Conservation (phyloP, 2,113 vertebrate species). For the Xerus inauris region DNA sequence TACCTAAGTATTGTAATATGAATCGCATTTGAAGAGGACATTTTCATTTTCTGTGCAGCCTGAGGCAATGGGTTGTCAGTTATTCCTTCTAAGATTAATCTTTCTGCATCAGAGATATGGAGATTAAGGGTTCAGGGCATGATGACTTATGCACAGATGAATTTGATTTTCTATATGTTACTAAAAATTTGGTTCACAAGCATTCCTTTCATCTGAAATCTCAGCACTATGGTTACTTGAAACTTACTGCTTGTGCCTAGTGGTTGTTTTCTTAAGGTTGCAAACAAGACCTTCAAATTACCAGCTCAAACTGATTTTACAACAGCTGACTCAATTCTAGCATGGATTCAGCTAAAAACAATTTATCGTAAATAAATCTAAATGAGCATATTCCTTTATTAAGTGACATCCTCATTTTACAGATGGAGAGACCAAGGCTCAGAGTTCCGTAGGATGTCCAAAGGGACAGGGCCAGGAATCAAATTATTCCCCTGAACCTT, state of each 20-base stretch:
- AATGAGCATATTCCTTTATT: not conserved
- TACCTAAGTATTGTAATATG: slow-evolving; percentile 66
- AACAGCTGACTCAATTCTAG: slow-evolving; percentile 7
- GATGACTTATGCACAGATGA: slow-evolving; percentile 60
- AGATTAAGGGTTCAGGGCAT: slow-evolving; percentile 55
- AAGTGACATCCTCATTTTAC: not conserved
- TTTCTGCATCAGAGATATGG: slow-evolving; percentile 69
- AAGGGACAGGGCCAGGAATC: not conserved
- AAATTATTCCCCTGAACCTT: not conserved
- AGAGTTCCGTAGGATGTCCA: not conserved
- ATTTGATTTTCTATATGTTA: slow-evolving; percentile 70
- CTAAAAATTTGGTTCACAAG: slow-evolving; percentile 57
- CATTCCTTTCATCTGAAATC: slow-evolving; percentile 56
- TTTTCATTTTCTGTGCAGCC: slow-evolving; percentile 81
- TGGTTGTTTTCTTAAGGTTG: slow-evolving; percentile 1
- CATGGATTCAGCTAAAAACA: not conserved
- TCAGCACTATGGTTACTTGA: slow-evolving; percentile 3
- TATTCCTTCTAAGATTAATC: slow-evolving; percentile 70
- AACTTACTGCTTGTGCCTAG: not conserved
- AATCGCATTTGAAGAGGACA: slow-evolving; percentile 81
- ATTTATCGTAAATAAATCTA: not conserved
- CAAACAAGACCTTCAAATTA: not conserved
- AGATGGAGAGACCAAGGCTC: not conserved
- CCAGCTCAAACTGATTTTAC: not conserved
- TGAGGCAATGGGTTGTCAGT: slow-evolving; percentile 75